Percentiles rank a stretch among this genome's conserved stretches.
These are phyloP conservation scores for Toxonevra muliebris DNA, from an alignment of 2,888 invertebrate genomes.

Conservation along the genomic window DNA sequence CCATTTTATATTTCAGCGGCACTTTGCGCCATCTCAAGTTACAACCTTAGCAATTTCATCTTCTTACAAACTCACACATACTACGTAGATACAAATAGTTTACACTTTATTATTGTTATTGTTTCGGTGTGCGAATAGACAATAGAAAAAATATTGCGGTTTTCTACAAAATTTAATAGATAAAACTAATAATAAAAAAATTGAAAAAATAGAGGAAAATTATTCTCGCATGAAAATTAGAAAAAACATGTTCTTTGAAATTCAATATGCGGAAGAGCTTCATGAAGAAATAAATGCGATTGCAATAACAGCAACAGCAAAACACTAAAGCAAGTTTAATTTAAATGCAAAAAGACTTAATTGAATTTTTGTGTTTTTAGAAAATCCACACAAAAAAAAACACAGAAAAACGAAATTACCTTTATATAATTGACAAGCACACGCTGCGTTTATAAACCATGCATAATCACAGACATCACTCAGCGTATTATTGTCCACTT, in stretches of 20 bases:
- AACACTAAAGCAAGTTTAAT: not conserved
- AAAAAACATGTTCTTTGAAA: conserved; percentile 11
- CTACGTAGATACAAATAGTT: not conserved
- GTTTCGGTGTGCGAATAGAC: too few species aligned
- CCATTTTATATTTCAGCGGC: not conserved
- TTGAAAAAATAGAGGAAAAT: not conserved
- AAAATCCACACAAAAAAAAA: too few species aligned
- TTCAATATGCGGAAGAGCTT: conserved; percentile 12
- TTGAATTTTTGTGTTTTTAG: not conserved
- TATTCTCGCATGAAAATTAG: conserved; percentile 10
- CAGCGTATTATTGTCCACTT: too few species aligned
- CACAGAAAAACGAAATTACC: too few species aligned
- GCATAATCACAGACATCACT: too few species aligned
- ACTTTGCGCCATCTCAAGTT: not conserved
- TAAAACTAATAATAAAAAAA: not conserved
- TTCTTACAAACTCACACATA: not conserved
- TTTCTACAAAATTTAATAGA: not conserved
- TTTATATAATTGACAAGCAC: too few species aligned
- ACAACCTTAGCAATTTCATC: not conserved
- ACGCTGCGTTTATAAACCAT: too few species aligned
- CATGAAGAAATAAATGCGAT: not conserved
- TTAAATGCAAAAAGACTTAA: not conserved
- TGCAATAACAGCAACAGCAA: not conserved
- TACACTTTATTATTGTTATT: too few species aligned
- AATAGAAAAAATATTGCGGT: too few species aligned